Base-by-base conservation (phyloP, 2,888 invertebrate species). In the Nebria brevicollis region DNA sequence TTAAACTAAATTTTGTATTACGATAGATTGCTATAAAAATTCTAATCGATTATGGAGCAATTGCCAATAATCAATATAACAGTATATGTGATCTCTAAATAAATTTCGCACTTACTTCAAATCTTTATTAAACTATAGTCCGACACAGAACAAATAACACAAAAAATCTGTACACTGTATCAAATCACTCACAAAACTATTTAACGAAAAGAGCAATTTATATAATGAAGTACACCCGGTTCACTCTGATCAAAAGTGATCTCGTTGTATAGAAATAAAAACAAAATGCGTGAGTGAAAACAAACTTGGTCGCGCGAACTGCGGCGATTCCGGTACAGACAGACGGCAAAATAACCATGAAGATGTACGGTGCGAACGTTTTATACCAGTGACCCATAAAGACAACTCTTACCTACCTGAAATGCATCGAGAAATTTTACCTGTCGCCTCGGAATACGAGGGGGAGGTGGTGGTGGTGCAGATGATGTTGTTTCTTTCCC, bases 371-470 rank as follows among this genome's bases (percentile, higher is more conserved):
- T 83, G 84, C 83, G 83, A 85, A 85, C 85, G 85, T 85, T 87
- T 86, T 88, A 87, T 88, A 88, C 86, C 83, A 85, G 83, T 87
- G 87, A 87, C 87, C 87, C 87, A 86, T 86, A 84, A 85, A 82
- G 77, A 81, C 81, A 66, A 81, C 77, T 77, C 77, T 81, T 81
- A 81, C 81, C 77, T 81, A 72, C 42, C 26, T 68, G 68, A 70
- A 75, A 43, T 13, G 34, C 80, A 75, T 41, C 42, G 75, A 80
- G 80, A 80, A 80, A 80, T 80, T 75, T 75, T 80, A 80, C 80
- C 80, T 80, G 80, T 75, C 80, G 75, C 75, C 70, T 72, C 26
- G 66, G 15, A 34, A 34, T 5, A 34, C 34, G 34, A 34, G 34
- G 70, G 70, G 70, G 70, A 20, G 54, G 7, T 54, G 54, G 54